These are phyloP conservation scores for Leptonema lineaticorne DNA, from an alignment of 1,140 invertebrate genomes.

Conservation along the genomic window DNA sequence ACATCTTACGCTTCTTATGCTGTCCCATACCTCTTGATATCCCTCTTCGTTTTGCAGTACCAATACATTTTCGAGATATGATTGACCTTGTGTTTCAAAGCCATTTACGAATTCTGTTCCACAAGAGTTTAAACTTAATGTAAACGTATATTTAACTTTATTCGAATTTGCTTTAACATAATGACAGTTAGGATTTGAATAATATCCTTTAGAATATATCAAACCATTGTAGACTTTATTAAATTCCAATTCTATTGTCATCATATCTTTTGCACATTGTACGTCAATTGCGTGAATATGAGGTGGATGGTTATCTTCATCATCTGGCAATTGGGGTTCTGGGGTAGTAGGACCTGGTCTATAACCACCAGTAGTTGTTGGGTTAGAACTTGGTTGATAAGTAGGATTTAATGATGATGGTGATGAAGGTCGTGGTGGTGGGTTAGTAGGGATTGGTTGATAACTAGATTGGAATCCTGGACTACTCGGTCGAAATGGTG, in stretches of 20 bases:
- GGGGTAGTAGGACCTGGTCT: constrained; percentile 8
- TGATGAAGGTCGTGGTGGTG: constrained; percentile 24
- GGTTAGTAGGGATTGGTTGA: constrained; percentile 36
- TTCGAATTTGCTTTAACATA: constrained; percentile 73
- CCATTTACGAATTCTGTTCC: constrained; percentile 80
- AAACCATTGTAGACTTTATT: constrained; percentile 74
- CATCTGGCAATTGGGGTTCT: constrained; percentile 6
- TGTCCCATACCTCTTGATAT: constrained; percentile 82
- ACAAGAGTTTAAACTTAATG: constrained; percentile 73
- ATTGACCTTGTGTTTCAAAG: constrained; percentile 71
- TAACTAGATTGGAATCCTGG: constrained; percentile 24
- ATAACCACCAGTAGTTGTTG: constrained; percentile 13
- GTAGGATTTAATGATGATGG: too few species aligned
- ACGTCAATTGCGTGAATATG: constrained; percentile 76
- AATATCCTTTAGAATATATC: constrained; percentile 82
- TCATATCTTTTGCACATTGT: constrained; percentile 76
- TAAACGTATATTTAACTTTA: constrained; percentile 71
- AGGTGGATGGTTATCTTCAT: constrained; percentile 64
- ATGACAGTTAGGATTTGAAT: constrained; percentile 67
- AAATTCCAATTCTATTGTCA: constrained; percentile 80
- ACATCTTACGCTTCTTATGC: constrained; percentile 73
- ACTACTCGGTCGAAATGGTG: constrained; percentile 16
- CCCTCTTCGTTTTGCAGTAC: constrained; percentile 79
- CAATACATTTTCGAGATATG: constrained; percentile 78
- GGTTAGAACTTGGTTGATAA: constrained; percentile 13